These are phyloP conservation scores for Parapsyche elsis DNA, from an alignment of 1,140 invertebrate species.

Conservation along the genomic window DNA sequence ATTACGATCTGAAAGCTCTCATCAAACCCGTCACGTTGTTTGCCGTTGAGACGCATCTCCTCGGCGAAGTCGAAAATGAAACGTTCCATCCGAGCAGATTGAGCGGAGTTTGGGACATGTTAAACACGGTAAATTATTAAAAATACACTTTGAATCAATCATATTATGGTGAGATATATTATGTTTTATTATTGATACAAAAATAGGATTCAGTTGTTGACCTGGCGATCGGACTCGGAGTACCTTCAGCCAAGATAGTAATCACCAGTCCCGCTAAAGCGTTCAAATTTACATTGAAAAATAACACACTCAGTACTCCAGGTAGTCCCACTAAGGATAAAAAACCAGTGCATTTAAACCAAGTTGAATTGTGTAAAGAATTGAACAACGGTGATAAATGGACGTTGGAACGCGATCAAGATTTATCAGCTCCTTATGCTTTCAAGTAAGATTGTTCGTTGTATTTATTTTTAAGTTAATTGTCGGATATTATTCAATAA, in stretches of 20 bases:
- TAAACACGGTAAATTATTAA: slow-evolving; percentile 74
- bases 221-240: slow-evolving; percentile 77
- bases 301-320: slow-evolving; percentile 74
- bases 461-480: not conserved
- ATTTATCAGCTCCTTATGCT: slow-evolving; percentile 81
- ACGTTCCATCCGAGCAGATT: slow-evolving; percentile 81
- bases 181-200: slow-evolving; percentile 30
- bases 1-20: slow-evolving; percentile 75
- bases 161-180: not conserved
- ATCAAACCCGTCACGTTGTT: slow-evolving; percentile 74
- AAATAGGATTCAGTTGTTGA: slow-evolving; percentile 81
- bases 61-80: slow-evolving; percentile 72
- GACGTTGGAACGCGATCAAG: slow-evolving; percentile 82
- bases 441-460: slow-evolving; percentile 67
- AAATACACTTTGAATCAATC: not conserved
- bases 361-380: slow-evolving; percentile 73
- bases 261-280: slow-evolving; percentile 77
- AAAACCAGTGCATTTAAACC: slow-evolving; percentile 69
- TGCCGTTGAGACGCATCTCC: slow-evolving; percentile 76
- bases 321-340: slow-evolving; percentile 72
- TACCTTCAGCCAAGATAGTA: slow-evolving; percentile 75
- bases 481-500: slow-evolving; percentile 10
- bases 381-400: slow-evolving; percentile 73
- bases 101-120: slow-evolving; percentile 81
- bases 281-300: slow-evolving; percentile 73